These are phyloP conservation scores for Mya arenaria DNA, from an alignment of 1,140 invertebrate genomes.

Conservation along the genomic window DNA sequence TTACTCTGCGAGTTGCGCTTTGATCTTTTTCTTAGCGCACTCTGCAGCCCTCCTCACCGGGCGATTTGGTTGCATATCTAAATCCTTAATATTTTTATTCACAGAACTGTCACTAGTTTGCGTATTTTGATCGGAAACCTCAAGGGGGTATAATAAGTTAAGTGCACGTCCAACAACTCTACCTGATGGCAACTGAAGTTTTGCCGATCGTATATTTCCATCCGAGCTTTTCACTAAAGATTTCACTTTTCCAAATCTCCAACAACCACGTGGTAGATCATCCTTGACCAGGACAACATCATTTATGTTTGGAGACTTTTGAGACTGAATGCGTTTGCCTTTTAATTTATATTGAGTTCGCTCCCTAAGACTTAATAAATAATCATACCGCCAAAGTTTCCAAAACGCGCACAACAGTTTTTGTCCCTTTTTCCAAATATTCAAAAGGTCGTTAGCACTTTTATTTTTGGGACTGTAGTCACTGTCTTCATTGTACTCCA, in stretches of 20 bases:
- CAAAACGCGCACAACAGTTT: constrained; percentile 19
- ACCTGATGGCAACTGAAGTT: neutral
- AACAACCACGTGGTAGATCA: constrained; percentile 6
- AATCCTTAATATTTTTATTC: too few species aligned
- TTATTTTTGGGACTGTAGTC: neutral
- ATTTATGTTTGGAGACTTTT: neutral
- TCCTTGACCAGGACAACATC: constrained; percentile 39
- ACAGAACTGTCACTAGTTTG: too few species aligned
- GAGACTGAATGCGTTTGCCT: neutral
- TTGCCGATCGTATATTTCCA: constrained; percentile 30
- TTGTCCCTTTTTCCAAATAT: constrained; percentile 6
- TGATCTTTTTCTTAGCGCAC: too few species aligned
- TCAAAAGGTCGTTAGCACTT: neutral
- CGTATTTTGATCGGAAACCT: too few species aligned
- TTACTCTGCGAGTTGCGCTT: too few species aligned
- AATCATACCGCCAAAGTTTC: constrained; percentile 33
- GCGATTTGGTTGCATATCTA: too few species aligned
- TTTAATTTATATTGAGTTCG: constrained; percentile 19
- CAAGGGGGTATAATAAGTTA: constrained; percentile 13
- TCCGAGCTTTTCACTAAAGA: constrained; percentile 8
- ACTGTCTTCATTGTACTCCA: too few species aligned
- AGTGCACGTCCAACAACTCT: constrained; percentile 1
- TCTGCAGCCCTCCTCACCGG: too few species aligned
- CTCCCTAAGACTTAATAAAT: constrained; percentile 27
- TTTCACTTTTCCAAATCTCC: constrained; percentile 15